Evolutionary conservation across 2,113 vertebrate genomes (phyloP), one percentile per base, ranked within the genome.

Genomic region (Nothocercus julius): DNA sequence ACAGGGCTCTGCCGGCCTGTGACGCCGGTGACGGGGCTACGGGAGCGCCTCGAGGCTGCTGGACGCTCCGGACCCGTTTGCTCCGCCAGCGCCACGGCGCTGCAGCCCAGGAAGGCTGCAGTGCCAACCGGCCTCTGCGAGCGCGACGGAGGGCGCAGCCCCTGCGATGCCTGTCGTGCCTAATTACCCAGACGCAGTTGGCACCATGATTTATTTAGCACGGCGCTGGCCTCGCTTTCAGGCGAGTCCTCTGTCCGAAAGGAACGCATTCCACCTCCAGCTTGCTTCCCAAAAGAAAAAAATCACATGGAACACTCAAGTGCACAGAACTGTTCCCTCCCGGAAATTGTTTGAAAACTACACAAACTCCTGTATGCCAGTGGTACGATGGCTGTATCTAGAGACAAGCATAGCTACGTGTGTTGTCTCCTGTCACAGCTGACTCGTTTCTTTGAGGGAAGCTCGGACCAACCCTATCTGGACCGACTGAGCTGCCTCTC

Each of bases 101-200:
- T 89, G 18, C 74, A 62, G 89, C 92, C 92, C 96, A 36, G 36
- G 81, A 82, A 92, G 45, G 45, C 45, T 16, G 45, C 45, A 17
- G 15, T 45, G 45, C 45, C 16, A 45, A 45, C 45, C 42, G 42
- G 42, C 42, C 10, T 42, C 42, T 14, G 44, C 44, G 32, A 94
- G 95, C 92, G 75, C 93, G 59, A 84, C n/a, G 56, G 82, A 95
- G 91, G 73, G 93, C 97, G 95, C 94, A 74, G 85, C 42, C 89
- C 85, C 97, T 66, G 54, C 30, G 95, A 79, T 95, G 96, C 92
- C 96, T 94, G 97, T 97, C 97, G 97, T 97, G 97, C 97, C 97
- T 94, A 94, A 97, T 97, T 97, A 97, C 89, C 97, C 97, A 78
- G 64, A 42, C 97, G 97, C 74, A 42, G 95, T 92, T 97, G 97